phyloP scores from a whole-genome alignment of 2,888 invertebrate genomes.

The Melanargia galathea region DNA sequence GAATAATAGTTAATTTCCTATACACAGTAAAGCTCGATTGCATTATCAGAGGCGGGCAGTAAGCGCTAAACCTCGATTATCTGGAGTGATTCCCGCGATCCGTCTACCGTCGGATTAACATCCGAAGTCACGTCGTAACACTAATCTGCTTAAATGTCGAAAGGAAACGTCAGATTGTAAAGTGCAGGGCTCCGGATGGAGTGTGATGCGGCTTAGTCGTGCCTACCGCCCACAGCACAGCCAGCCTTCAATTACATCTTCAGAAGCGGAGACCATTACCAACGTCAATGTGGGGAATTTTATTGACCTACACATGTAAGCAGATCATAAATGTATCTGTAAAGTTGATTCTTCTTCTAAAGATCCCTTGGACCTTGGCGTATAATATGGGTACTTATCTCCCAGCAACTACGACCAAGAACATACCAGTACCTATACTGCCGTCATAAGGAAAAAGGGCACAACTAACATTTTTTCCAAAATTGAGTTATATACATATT shows the following conservation, averaged over 20 bases:
- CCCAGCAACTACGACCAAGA: no score
- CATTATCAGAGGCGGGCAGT: constrained; percentile 51
- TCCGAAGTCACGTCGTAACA: constrained; percentile 74
- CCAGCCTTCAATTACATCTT: constrained; percentile 53
- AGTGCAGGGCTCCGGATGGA: constrained; percentile 67
- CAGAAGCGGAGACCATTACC: constrained; percentile 13
- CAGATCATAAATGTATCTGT: background rate
- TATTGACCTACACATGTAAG: no score
- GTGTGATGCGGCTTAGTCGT: constrained; percentile 70
- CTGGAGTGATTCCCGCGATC: constrained; percentile 76
- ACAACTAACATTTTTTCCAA: no score
- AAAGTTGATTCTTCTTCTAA: background rate
- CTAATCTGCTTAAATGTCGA: constrained; percentile 82
- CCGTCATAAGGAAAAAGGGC: no score
- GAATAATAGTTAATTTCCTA: constrained; percentile 18
- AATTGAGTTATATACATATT: no score
- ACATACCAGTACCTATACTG: no score
- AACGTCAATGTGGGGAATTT: background rate
- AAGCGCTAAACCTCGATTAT: constrained; percentile 73
- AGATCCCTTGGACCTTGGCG: background rate
- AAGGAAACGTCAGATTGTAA: constrained; percentile 83
- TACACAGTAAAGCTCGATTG: constrained; percentile 42
- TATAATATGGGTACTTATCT: no score
- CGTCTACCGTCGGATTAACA: constrained; percentile 79
- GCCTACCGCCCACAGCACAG: constrained; percentile 64